A percentile compares a stretch with the other conserved stretches of the same genome.
These are phyloP conservation scores for Dolichallabes microphthalmus DNA, from an alignment of 2,113 vertebrate genomes.

Conservation along the genomic window DNA sequence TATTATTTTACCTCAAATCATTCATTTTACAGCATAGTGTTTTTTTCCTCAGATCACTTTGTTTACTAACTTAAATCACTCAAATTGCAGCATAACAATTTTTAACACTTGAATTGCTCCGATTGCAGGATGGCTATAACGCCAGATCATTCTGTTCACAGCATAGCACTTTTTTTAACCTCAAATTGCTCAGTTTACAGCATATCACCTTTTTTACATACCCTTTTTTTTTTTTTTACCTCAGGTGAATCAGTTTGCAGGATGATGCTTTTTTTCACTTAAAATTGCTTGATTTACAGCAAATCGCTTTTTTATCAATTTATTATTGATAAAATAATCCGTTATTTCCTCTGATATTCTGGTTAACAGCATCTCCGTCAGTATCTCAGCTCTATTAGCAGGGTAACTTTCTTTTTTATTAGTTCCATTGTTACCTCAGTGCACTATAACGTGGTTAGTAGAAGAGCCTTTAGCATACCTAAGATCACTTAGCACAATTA, in stretches of 20 bases:
- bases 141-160: too few relatives aligned
- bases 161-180: background rate
- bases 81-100: background rate
- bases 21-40: too few relatives aligned
- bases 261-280: background rate
- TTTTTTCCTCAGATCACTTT: too few relatives aligned
- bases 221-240: background rate
- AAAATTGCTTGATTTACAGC: background rate
- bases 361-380: too few relatives aligned
- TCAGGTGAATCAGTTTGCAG: background rate
- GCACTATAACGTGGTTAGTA: background rate
- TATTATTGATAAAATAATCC: too few relatives aligned
- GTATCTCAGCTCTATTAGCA: background rate
- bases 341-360: background rate
- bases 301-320: background rate
- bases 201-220: too few relatives aligned
- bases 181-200: background rate
- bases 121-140: too few relatives aligned
- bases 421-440: too few relatives aligned
- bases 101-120: too few relatives aligned
- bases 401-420: too few relatives aligned
- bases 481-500: background rate
- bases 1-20: too few relatives aligned
- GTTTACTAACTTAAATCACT: background rate
- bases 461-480: background rate